A percentile compares a stretch with the other conserved stretches of the same genome.
These are phyloP conservation scores for Indicator indicator DNA, from an alignment of 2,113 vertebrate genomes.

Conservation along the genomic window DNA sequence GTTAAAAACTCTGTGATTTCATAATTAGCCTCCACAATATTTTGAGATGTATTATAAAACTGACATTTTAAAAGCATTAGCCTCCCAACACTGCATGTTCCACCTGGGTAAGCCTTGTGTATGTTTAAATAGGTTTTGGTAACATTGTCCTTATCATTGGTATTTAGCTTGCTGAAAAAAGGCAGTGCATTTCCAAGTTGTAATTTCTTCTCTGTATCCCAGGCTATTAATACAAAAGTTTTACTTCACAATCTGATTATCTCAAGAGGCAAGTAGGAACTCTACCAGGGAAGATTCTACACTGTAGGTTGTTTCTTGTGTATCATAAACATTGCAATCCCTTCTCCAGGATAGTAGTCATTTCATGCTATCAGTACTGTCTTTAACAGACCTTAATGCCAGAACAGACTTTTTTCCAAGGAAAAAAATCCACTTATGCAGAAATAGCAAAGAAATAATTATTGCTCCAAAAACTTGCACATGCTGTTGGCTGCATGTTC, in stretches of 20 bases:
- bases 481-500: neutral
- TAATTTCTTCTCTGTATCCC: conserved; percentile 14
- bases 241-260: conserved; percentile 13
- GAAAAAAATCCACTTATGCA: neutral
- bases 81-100: neutral
- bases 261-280: neutral
- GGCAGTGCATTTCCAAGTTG: conserved; percentile 1
- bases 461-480: neutral
- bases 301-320: neutral
- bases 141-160: neutral
- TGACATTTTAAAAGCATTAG: neutral
- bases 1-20: neutral
- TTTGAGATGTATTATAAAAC: neutral
- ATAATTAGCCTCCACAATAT: conserved; percentile 25
- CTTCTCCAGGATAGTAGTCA: neutral
- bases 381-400: neutral
- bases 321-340: neutral
- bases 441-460: neutral
- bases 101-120: neutral
- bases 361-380: neutral
- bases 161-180: conserved; percentile 29
- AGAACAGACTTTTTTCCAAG: neutral
- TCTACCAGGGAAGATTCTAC: neutral
- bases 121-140: conserved; percentile 36
- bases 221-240: neutral